phyloP scores from a whole-genome alignment of 2,797 vertebrate species.

The Microctenopoma stevenorrisi region DNA sequence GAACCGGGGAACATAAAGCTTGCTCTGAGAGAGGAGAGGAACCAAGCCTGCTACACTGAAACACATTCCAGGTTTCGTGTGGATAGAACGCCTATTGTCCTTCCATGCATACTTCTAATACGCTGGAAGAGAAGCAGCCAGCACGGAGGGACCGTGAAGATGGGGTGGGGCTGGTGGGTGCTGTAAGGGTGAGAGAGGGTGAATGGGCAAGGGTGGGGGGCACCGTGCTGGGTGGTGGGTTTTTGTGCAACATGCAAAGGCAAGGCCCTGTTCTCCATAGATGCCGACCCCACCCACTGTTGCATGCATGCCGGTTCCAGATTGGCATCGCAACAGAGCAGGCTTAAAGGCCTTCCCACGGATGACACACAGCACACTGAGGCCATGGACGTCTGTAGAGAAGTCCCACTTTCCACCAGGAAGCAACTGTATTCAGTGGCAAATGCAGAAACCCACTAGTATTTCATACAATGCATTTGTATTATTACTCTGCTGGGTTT shows the following conservation, averaged over 20 bases:
- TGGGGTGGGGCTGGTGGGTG: slow-evolving; percentile 22
- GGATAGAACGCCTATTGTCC: slow-evolving; percentile 83
- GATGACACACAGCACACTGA: slow-evolving; percentile 55
- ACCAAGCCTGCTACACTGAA: slow-evolving; percentile 81
- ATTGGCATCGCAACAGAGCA: slow-evolving; percentile 58
- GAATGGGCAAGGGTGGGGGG: slow-evolving; percentile 63
- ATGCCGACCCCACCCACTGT: slow-evolving; percentile 77
- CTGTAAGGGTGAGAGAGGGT: slow-evolving; percentile 57
- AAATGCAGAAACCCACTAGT: slow-evolving; percentile 28
- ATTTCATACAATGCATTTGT: slow-evolving; percentile 6
- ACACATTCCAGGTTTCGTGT: slow-evolving; percentile 82
- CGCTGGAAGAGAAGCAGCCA: slow-evolving; percentile 72
- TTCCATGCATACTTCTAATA: slow-evolving; percentile 78
- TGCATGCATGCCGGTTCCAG: slow-evolving; percentile 53
- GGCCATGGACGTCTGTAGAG: slow-evolving; percentile 51
- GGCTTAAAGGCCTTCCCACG: slow-evolving; percentile 71
- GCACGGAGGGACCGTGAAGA: slow-evolving; percentile 38
- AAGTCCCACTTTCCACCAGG: slow-evolving; percentile 59
- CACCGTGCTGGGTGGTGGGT: slow-evolving; percentile 62
- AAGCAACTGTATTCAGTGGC: slow-evolving; percentile 39
- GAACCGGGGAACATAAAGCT: slow-evolving; percentile 73
- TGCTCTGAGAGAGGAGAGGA: slow-evolving; percentile 72
- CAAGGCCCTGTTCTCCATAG: slow-evolving; percentile 74
- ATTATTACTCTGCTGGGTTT: background rate
- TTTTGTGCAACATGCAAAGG: slow-evolving; percentile 71